Conservation (phyloP, 2,797 vertebrate species). For the Syndactyla subalaris region DNA sequence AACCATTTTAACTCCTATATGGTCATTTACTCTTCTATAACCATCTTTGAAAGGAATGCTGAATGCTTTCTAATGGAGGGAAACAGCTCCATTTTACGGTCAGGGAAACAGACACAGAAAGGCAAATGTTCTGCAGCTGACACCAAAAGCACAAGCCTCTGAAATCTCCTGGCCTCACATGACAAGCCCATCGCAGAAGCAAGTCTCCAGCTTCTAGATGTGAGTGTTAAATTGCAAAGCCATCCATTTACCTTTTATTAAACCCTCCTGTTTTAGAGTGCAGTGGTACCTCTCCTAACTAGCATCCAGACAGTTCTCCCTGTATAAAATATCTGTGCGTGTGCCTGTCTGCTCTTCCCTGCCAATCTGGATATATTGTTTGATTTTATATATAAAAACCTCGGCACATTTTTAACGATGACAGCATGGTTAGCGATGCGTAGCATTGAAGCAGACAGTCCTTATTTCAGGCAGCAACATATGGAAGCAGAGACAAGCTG, state of each 20-base stretch:
- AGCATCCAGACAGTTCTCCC: background rate
- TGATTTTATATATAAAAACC: conserved; percentile 3
- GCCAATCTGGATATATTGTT: conserved; percentile 6
- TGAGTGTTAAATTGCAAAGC: background rate
- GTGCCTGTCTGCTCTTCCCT: background rate
- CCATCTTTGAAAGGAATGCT: background rate
- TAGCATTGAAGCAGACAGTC: conserved; percentile 2
- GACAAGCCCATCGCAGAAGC: background rate
- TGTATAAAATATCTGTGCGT: background rate
- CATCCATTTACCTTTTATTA: background rate
- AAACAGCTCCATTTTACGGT: background rate
- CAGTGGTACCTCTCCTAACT: background rate
- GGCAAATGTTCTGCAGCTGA: background rate
- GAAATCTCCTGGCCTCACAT: background rate
- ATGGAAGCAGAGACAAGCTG: conserved; percentile 23
- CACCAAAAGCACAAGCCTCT: background rate
- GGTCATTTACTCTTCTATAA: conserved; percentile 34
- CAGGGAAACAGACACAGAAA: conserved; percentile 4
- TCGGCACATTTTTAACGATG: conserved; percentile 7
- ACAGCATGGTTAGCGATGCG: conserved; percentile 6
- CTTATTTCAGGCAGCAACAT: conserved; percentile 29
- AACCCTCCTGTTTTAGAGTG: background rate
- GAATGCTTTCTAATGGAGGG: background rate
- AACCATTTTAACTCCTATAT: background rate
- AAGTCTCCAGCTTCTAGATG: conserved; percentile 2